Conservation (phyloP, 2,113 vertebrate species). For the Pseudorhombus dupliciocellatus region DNA sequence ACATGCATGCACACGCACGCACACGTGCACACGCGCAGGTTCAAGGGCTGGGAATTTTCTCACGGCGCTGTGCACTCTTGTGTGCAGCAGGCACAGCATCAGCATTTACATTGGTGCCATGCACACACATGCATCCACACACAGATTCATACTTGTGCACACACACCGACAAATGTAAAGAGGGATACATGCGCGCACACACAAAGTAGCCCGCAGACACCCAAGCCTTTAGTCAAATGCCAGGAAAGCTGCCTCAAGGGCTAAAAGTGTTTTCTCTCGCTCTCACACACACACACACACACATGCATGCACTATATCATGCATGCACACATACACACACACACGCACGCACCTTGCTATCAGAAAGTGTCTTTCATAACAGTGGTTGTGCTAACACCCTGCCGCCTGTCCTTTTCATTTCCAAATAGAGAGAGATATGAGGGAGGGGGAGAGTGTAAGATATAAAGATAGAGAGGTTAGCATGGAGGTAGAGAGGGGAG, state of each 20-base stretch:
- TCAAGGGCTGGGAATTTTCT: too few species aligned
- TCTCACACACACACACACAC: constrained; percentile 10
- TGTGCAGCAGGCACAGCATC: constrained; percentile 60
- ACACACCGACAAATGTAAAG: constrained; percentile 10
- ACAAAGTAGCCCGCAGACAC: constrained; percentile 49
- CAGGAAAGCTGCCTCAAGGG: constrained; percentile 52
- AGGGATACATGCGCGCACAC: constrained; percentile 9
- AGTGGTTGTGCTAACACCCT: constrained; percentile 30
- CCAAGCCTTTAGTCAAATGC: constrained; percentile 68
- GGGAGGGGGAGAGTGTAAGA: constrained; percentile 21
- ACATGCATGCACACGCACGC: too few species aligned
- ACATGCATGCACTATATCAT: too few species aligned
- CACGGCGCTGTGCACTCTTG: background rate
- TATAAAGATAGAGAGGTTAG: constrained; percentile 50
- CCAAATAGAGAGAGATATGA: constrained; percentile 39
- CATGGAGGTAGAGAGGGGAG: constrained; percentile 38
- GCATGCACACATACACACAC: constrained; percentile 13
- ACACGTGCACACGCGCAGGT: background rate
- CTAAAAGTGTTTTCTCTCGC: constrained; percentile 16
- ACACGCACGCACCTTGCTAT: constrained; percentile 18
- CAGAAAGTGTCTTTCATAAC: constrained; percentile 37
- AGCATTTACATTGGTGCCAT: constrained; percentile 37
- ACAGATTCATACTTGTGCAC: background rate
- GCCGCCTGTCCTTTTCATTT: constrained; percentile 53
- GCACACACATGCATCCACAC: constrained; percentile 30